Evolutionary conservation across 2,797 vertebrate species (phyloP), one percentile per base, ranked within the genome.

Genomic region (Scomberomorus guttatus): DNA sequence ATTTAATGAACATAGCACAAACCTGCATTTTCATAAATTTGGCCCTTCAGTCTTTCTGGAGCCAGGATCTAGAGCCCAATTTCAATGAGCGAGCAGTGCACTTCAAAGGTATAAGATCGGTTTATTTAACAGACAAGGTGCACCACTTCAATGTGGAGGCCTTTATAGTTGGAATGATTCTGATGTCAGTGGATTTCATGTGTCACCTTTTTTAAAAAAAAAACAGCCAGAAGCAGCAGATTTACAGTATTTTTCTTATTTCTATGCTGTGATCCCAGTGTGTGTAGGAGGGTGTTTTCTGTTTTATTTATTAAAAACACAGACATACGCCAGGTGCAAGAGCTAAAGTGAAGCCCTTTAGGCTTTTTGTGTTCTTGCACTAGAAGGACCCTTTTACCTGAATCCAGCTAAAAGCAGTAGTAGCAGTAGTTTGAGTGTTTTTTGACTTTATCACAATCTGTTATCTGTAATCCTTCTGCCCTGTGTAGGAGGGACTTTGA

Each of bases 401-500:
- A 64, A 74, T 77, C 56, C 61, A 59, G 79, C 59, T 72, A 80
- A 90, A 81, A 86, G 79, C 80, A 67, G 77, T 24, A 10, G 0
- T 46, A 70, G 68, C 62, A 63, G 59, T 25, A 64, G 67, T 77
- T 73, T 22, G 66, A 79, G 70, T 82, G 76, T 85, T 88, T 84
- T 88, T 84, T 64, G 22, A 83, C 69, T 87, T 78, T 48, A 89
- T 79, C 67, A 44, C 62, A 39, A 67, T 73, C 75, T 78, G 64
- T 82, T 71, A 71, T 74, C 64, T 74, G 79, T 29, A 17, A 9
- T 74, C 79, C 67, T 32, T 73, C 58, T 84, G 89, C 74, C 84
- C 83, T 78, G 88, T 74, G 90, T 91, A 68, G 92, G 90, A 90
- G 82, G 82, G 69, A 89, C 82, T 85, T 83, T 82, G 27, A 29